These are phyloP conservation scores for Balaeniceps rex DNA, from an alignment of 2,113 vertebrate species.

Conservation along the genomic window DNA sequence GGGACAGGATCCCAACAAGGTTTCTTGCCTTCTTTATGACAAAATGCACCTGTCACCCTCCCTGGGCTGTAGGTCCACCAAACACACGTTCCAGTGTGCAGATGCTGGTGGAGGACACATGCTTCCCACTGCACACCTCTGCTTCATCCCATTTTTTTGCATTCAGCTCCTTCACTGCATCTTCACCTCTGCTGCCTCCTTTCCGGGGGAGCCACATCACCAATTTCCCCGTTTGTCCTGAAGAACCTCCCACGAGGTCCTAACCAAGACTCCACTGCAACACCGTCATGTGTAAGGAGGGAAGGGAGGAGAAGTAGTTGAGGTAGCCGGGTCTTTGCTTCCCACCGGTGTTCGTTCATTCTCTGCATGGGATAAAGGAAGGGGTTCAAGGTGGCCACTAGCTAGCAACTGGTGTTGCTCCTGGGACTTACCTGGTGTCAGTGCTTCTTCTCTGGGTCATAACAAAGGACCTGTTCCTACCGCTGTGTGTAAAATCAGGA, in stretches of 20 bases:
- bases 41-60: neutral
- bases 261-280: neutral
- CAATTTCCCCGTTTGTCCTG: neutral
- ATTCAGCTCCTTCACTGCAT: neutral
- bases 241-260: neutral
- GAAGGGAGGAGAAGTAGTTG: neutral
- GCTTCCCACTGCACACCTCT: neutral
- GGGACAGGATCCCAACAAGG: neutral
- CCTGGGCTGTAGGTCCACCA: neutral
- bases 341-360: neutral
- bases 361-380: neutral
- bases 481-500: neutral
- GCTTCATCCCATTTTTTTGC: neutral
- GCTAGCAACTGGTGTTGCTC: neutral
- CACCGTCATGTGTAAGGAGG: neutral
- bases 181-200: neutral
- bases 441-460: neutral
- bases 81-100: neutral
- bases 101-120: neutral
- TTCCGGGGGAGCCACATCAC: neutral
- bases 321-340: neutral
- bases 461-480: neutral
- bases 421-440: neutral
- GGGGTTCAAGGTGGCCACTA: neutral
- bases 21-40: neutral